These are phyloP conservation scores for Hyperoplus immaculatus DNA, from an alignment of 2,797 vertebrate genomes.

Conservation along the genomic window DNA sequence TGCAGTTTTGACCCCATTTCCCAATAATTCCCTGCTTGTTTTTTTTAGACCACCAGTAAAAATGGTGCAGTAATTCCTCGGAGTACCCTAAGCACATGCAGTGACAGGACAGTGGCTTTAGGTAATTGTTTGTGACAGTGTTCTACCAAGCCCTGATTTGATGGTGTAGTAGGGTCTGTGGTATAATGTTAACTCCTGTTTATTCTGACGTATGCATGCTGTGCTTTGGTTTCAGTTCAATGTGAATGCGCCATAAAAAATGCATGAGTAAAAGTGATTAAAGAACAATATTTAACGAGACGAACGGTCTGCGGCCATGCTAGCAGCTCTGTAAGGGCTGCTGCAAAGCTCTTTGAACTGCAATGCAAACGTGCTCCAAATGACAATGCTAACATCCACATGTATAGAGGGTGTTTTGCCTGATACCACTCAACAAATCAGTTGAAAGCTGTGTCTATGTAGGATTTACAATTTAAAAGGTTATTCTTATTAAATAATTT, in stretches of 20 bases:
- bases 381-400: not conserved
- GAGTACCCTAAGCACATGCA: slow-evolving; percentile 48
- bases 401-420: not conserved
- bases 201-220: slow-evolving; percentile 7
- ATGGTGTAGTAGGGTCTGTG: slow-evolving; percentile 40
- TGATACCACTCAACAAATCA: not conserved
- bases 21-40: slow-evolving; percentile 21
- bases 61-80: slow-evolving; percentile 57
- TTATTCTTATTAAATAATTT: too few species aligned
- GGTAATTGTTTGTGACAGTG: slow-evolving; percentile 65
- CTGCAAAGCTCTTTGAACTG: not conserved
- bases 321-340: slow-evolving; percentile 15
- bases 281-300: slow-evolving; percentile 20
- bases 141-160: slow-evolving; percentile 56
- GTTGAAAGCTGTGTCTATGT: too few species aligned
- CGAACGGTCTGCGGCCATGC: not conserved
- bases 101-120: slow-evolving; percentile 56
- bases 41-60: slow-evolving; percentile 22
- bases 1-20: slow-evolving; percentile 42
- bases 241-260: not conserved
- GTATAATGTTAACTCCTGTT: slow-evolving; percentile 25
- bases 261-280: slow-evolving; percentile 22
- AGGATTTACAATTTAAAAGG: too few species aligned
- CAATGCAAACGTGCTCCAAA: not conserved
- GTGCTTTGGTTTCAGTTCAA: slow-evolving; percentile 8